These are phyloP conservation scores for Ceuthmochares aereus DNA, from an alignment of 2,113 vertebrate genomes.

Conservation along the genomic window DNA sequence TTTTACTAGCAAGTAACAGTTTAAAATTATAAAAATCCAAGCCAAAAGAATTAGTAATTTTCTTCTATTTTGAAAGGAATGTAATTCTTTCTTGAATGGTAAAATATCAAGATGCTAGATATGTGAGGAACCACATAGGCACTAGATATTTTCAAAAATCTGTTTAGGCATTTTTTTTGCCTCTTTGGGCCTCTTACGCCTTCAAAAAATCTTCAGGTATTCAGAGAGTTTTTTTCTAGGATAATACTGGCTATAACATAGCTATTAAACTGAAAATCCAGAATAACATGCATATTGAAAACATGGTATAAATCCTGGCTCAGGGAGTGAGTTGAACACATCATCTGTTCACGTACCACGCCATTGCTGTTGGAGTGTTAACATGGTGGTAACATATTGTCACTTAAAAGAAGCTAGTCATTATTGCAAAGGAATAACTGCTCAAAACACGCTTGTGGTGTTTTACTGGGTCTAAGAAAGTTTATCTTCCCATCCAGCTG, in stretches of 20 bases:
- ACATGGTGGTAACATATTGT: neutral
- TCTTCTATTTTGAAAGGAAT: neutral
- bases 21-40: neutral
- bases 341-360: neutral
- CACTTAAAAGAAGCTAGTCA: neutral
- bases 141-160: neutral
- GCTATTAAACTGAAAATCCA: neutral
- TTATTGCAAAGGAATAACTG: neutral
- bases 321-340: neutral
- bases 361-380: neutral
- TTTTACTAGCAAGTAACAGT: neutral
- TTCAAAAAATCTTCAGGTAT: neutral
- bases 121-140: neutral
- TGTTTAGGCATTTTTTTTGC: neutral
- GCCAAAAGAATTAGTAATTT: neutral
- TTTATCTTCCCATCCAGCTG: neutral
- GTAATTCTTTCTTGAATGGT: neutral
- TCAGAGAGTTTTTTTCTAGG: neutral
- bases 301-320: neutral
- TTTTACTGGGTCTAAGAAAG: neutral
- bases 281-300: neutral
- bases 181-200: neutral
- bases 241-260: neutral
- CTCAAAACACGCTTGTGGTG: neutral
- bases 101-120: neutral